phyloP scores from a whole-genome alignment of 2,113 vertebrate genomes.

The Hippocampus abdominalis region DNA sequence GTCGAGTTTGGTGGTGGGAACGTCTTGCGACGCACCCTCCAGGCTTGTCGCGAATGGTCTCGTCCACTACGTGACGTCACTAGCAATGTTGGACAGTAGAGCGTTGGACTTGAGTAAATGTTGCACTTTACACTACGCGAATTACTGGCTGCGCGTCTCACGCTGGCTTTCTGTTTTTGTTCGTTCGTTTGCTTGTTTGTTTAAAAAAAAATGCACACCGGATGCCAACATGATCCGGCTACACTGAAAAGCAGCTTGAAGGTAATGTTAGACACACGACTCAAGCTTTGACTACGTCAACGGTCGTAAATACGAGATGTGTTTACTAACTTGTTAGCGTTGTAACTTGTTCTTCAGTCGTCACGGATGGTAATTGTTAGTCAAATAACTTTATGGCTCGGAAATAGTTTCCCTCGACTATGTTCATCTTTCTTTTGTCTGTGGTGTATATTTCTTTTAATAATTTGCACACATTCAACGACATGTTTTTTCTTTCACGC shows the following conservation, averaged over 20 bases:
- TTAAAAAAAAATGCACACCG: background rate
- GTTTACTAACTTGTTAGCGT: background rate
- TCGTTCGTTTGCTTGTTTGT: background rate
- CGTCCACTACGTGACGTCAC: slow-evolving; percentile 42
- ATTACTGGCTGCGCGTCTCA: slow-evolving; percentile 18
- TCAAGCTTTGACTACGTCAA: background rate
- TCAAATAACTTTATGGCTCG: background rate
- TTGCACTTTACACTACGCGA: slow-evolving; percentile 42
- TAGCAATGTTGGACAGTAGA: slow-evolving; percentile 53
- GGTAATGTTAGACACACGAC: background rate
- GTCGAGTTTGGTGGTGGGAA: background rate
- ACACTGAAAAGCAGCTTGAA: slow-evolving; percentile 20
- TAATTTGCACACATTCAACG: background rate
- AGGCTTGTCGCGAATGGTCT: slow-evolving; percentile 27
- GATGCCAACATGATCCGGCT: slow-evolving; percentile 29
- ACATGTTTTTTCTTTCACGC: background rate
- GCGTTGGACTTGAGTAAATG: slow-evolving; percentile 24
- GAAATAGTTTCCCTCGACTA: background rate
- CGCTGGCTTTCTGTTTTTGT: slow-evolving; percentile 11
- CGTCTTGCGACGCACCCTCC: background rate
- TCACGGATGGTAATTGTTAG: too few relatives aligned
- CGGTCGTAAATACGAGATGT: background rate
- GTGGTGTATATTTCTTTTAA: background rate
- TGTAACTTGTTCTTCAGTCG: background rate
- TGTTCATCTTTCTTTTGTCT: background rate